Evolutionary conservation across 2,797 vertebrate genomes (phyloP).

Genomic region (Urophycis tenuis): DNA sequence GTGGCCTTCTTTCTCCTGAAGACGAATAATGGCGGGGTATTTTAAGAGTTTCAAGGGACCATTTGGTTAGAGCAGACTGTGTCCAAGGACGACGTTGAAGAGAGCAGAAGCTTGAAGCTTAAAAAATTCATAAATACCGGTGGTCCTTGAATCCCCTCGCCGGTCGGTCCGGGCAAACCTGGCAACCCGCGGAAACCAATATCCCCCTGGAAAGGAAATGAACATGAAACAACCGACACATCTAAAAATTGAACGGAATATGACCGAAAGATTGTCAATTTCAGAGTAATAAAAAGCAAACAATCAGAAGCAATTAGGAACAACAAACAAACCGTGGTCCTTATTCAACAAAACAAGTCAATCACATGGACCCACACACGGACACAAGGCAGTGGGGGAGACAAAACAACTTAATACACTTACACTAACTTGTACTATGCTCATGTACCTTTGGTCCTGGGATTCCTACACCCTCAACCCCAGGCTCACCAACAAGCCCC

Average conservation of each 20-base stretch:
- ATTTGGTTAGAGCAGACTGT: not conserved
- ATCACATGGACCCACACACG: not conserved
- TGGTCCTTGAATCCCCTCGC: slow-evolving; percentile 83
- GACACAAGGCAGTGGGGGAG: not conserved
- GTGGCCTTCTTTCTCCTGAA: not conserved
- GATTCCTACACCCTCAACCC: slow-evolving; percentile 75
- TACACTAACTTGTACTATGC: not conserved
- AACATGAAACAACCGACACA: not conserved
- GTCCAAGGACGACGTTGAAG: not conserved
- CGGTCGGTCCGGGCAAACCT: slow-evolving; percentile 76
- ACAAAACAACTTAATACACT: not conserved
- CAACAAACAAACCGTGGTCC: not conserved
- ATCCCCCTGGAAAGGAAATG: slow-evolving; percentile 72
- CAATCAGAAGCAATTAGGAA: not conserved
- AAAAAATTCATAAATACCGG: slow-evolving; percentile 60
- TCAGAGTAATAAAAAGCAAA: not conserved
- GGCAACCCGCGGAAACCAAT: slow-evolving; percentile 75
- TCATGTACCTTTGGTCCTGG: slow-evolving; percentile 79
- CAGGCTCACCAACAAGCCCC: slow-evolving; percentile 76
- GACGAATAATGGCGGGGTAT: not conserved
- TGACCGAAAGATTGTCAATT: not conserved
- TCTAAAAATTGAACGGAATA: not conserved
- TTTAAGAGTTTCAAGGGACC: not conserved
- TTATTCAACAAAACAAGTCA: too few relatives aligned
- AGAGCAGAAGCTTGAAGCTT: not conserved